These are phyloP conservation scores for Malurus splendens DNA, from an alignment of 2,797 vertebrate species.

Conservation along the genomic window DNA sequence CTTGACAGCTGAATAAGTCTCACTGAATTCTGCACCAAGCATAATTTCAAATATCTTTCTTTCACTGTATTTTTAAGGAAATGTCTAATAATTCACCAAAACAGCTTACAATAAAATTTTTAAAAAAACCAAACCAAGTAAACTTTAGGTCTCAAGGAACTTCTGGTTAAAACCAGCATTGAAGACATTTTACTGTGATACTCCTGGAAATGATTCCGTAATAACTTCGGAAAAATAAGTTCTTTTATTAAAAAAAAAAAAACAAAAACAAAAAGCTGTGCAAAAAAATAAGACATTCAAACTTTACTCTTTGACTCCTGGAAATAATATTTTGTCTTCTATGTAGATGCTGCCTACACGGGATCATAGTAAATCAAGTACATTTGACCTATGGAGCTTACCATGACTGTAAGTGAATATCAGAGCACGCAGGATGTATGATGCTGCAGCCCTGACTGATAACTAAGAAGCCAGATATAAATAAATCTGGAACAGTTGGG, in stretches of 20 bases:
- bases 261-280: background rate
- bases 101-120: background rate
- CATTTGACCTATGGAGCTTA: background rate
- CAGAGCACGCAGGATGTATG: background rate
- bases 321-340: background rate
- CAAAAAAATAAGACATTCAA: background rate
- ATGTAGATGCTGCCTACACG: background rate
- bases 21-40: background rate
- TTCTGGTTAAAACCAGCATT: background rate
- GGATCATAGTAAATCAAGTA: background rate
- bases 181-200: background rate
- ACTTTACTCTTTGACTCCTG: background rate
- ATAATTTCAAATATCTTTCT: background rate
- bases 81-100: background rate
- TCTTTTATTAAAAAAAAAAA: background rate
- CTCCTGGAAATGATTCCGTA: background rate
- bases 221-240: background rate
- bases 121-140: background rate
- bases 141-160: background rate
- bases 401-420: background rate
- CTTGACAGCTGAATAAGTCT: background rate
- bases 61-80: background rate
- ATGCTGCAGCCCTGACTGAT: conserved; percentile 45
- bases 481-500: conserved; percentile 74
- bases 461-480: conserved; percentile 67